phyloP scores from a whole-genome alignment of 2,113 vertebrate species.

The Nerophis ophidion region DNA sequence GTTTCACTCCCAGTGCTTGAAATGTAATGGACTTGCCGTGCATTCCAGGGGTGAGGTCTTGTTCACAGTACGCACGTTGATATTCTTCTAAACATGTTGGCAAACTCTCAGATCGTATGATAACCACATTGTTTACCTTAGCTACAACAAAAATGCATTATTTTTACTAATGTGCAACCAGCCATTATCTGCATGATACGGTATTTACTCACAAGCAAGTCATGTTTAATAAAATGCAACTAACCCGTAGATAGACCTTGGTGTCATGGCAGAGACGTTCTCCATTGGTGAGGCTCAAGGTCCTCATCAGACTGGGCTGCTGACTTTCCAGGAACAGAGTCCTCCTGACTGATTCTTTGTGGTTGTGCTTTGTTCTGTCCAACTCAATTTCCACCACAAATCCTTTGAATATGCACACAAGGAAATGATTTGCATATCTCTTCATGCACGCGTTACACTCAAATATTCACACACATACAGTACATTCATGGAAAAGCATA shows the following conservation, averaged over 20 bases:
- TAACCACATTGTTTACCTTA: neutral
- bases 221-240: conserved; percentile 5
- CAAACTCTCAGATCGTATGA: neutral
- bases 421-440: neutral
- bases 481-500: conserved; percentile 2
- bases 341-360: conserved; percentile 77
- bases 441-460: neutral
- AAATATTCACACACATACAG: neutral
- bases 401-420: conserved; percentile 47
- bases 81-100: neutral
- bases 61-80: neutral
- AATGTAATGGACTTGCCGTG: neutral
- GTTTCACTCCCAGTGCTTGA: neutral
- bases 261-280: conserved; percentile 71
- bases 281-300: conserved; percentile 69
- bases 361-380: conserved; percentile 79
- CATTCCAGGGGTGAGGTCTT: neutral
- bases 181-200: neutral
- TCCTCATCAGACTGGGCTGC: conserved; percentile 67
- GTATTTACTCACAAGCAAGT: neutral
- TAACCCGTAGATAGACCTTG: conserved; percentile 81
- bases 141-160: neutral
- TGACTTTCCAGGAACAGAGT: conserved; percentile 76
- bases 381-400: conserved; percentile 83
- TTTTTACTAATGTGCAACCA: neutral